phyloP scores from a whole-genome alignment of 2,797 vertebrate species.

The Poecile montanus region DNA sequence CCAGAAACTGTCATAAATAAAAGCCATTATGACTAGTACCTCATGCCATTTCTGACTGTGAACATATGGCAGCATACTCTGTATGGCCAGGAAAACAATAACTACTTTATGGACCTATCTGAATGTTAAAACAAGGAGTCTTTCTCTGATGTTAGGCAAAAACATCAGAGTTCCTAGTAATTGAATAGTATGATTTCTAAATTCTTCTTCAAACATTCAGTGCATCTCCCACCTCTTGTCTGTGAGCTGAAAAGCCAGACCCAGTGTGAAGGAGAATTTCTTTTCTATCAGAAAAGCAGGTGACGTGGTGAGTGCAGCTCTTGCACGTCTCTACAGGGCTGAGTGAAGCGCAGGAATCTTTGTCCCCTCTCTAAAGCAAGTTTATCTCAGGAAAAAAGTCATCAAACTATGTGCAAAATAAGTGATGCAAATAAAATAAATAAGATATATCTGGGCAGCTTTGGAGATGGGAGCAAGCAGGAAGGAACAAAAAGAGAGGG shows the following conservation, averaged over 20 bases:
- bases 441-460: background rate
- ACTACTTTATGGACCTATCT: constrained; percentile 40
- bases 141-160: constrained; percentile 16
- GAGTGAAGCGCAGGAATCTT: background rate
- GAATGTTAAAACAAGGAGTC: constrained; percentile 41
- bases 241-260: background rate
- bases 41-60: constrained; percentile 55
- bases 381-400: background rate
- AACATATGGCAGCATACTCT: constrained; percentile 52
- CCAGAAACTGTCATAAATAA: constrained; percentile 71
- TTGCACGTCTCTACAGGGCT: background rate
- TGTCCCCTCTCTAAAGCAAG: background rate
- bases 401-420: background rate
- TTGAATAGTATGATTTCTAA: background rate
- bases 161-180: background rate
- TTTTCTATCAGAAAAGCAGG: background rate
- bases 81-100: constrained; percentile 50
- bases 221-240: background rate
- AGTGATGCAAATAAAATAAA: background rate
- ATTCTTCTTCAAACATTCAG: constrained; percentile 11
- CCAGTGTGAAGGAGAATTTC: background rate
- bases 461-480: background rate
- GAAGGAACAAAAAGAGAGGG: background rate
- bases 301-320: accelerated
- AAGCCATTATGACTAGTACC: constrained; percentile 66